These are phyloP conservation scores for Cacoxenus indagator DNA, from an alignment of 2,888 invertebrate species.

Conservation along the genomic window DNA sequence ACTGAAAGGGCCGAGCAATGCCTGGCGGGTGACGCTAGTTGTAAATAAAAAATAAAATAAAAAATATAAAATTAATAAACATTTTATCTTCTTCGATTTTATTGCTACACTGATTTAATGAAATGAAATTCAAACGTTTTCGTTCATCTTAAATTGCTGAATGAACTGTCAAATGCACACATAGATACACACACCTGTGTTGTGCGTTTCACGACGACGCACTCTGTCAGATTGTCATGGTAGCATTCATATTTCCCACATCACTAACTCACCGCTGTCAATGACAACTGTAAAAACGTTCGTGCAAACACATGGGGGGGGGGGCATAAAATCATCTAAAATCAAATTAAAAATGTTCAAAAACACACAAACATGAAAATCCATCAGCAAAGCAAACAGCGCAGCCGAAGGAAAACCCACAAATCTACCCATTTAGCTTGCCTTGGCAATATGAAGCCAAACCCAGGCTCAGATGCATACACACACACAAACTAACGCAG, in stretches of 20 bases:
- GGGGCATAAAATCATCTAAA: conserved; percentile 14
- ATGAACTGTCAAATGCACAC: conserved; percentile 31
- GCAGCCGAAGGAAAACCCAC: not conserved
- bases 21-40: too few species aligned
- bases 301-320: not conserved
- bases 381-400: conserved; percentile 25
- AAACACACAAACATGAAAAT: conserved; percentile 18
- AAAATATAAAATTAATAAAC: too few species aligned
- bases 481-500: not conserved
- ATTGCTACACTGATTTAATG: not conserved
- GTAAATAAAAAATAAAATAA: too few species aligned
- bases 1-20: too few species aligned
- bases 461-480: not conserved
- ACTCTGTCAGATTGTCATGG: not conserved
- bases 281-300: not conserved
- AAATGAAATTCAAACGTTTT: not conserved
- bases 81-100: not conserved
- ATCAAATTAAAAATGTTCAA: conserved; percentile 24
- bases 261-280: not conserved
- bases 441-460: not conserved
- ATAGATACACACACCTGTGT: not conserved
- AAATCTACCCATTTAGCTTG: conserved; percentile 7
- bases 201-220: not conserved
- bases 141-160: not conserved
- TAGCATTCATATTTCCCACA: not conserved